phyloP scores from a whole-genome alignment of 2,888 invertebrate species.

The Leptopilina drosophilae region DNA sequence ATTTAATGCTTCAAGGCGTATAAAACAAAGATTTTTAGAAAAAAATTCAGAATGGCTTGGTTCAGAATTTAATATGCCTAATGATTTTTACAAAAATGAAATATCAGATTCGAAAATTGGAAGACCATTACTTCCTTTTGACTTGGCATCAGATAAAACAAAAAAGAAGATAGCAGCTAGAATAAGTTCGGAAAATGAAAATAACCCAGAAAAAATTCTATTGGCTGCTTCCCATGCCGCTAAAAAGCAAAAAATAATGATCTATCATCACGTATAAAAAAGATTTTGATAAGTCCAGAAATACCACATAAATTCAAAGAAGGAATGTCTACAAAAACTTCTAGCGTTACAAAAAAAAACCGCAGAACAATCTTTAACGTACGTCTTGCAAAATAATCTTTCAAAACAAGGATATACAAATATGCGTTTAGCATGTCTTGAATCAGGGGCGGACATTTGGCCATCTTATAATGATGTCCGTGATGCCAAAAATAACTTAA shows the following conservation, averaged over 20 bases:
- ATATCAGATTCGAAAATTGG: neutral
- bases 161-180: neutral
- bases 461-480: conserved; percentile 1
- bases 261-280: neutral
- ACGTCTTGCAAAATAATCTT: neutral
- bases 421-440: conserved; percentile 1
- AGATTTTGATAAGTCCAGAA: neutral
- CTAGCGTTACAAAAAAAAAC: neutral
- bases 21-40: neutral
- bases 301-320: neutral
- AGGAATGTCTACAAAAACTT: conserved; percentile 4
- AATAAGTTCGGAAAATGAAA: conserved; percentile 1
- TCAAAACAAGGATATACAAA: conserved; percentile 7
- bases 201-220: conserved; percentile 7
- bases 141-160: neutral
- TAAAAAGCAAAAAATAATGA: conserved; percentile 3
- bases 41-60: conserved; percentile 1
- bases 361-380: conserved; percentile 7
- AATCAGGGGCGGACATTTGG: conserved; percentile 1
- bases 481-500: conserved; percentile 4
- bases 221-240: conserved; percentile 4
- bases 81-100: neutral
- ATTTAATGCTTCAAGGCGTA: conserved; percentile 3
- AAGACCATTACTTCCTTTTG: conserved; percentile 4
- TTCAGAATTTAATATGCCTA: conserved; percentile 1